These are phyloP conservation scores for Panulirus ornatus DNA, from an alignment of 1,140 invertebrate species.

Conservation along the genomic window DNA sequence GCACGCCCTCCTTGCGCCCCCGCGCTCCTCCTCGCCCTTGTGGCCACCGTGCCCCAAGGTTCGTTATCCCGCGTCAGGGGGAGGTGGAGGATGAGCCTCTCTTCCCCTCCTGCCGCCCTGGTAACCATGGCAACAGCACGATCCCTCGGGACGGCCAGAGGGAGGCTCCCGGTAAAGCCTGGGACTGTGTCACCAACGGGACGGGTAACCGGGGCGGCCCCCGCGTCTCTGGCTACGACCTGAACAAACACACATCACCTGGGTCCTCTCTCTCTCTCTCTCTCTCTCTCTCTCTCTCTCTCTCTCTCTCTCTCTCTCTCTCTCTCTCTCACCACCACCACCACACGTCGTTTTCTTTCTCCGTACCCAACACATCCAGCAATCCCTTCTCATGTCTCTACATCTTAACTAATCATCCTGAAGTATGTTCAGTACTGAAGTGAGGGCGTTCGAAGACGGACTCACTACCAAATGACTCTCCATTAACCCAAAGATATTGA, in stretches of 20 bases:
- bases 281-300: neutral
- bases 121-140: slow-evolving; percentile 11
- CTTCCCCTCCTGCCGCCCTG: neutral
- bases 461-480: no score
- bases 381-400: no score
- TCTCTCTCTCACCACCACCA: no score
- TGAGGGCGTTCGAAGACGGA: no score
- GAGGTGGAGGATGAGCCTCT: neutral
- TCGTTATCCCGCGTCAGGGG: neutral
- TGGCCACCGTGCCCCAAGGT: neutral
- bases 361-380: no score
- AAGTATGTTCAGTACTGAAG: no score
- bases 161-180: neutral
- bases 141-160: neutral
- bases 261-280: neutral
- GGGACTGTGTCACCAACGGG: neutral
- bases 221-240: no score
- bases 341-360: no score
- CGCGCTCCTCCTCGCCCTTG: neutral
- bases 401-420: no score
- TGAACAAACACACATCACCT: no score
- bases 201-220: neutral
- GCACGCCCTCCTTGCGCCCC: neutral
- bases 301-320: no score
- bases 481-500: neutral